phyloP scores from a whole-genome alignment of 2,797 vertebrate species.

The Nasua narica region DNA sequence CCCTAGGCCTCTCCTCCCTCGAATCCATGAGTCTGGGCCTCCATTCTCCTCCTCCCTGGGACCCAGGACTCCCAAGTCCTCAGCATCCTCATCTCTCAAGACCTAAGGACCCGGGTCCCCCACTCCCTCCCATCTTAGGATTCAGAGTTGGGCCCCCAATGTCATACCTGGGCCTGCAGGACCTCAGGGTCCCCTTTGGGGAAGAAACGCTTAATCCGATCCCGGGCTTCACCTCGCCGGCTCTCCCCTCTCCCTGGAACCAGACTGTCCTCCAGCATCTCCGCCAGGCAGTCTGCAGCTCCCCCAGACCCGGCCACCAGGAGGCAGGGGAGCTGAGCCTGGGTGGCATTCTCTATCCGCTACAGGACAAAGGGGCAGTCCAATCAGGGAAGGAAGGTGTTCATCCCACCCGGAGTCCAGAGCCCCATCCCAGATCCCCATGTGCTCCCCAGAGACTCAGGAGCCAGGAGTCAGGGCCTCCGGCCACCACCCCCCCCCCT shows the following conservation, averaged over 20 bases:
- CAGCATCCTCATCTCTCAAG: not conserved
- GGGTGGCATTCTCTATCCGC: constrained; percentile 87
- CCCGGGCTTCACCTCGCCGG: not conserved
- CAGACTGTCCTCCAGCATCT: constrained; percentile 81
- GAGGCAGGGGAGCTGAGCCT: constrained; percentile 87
- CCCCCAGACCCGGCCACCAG: constrained; percentile 88
- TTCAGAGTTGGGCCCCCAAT: not conserved
- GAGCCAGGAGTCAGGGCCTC: not conserved
- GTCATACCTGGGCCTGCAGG: constrained; percentile 70
- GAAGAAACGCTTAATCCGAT: constrained; percentile 65
- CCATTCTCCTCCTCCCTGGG: not conserved
- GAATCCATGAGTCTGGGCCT: not conserved
- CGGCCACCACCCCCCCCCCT: too few relatives aligned
- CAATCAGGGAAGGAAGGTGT: not conserved
- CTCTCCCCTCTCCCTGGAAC: constrained; percentile 40
- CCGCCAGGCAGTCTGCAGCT: constrained; percentile 87
- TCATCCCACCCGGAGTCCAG: not conserved
- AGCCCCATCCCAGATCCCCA: not conserved
- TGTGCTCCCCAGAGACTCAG: not conserved
- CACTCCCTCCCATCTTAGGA: not conserved
- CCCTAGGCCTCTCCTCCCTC: not conserved
- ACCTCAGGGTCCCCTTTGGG: constrained; percentile 70
- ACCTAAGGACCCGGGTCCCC: not conserved
- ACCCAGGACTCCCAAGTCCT: not conserved
- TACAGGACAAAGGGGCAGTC: constrained; percentile 57